Conservation (phyloP, 2,888 invertebrate genomes). For the Ophion ellenae region DNA sequence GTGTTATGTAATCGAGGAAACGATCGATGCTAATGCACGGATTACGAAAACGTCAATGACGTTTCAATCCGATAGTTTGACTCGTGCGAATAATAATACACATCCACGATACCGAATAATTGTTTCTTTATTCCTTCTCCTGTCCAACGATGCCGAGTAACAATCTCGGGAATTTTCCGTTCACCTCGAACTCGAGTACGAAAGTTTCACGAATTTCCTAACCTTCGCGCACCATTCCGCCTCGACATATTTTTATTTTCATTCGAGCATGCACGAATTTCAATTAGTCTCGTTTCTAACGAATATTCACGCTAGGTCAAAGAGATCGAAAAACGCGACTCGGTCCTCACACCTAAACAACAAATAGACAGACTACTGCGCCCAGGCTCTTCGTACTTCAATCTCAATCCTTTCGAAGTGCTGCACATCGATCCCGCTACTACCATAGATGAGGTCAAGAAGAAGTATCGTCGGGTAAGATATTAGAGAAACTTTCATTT, state of each 20-base stretch:
- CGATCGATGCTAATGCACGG: conserved; percentile 14
- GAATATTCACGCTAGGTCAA: conserved; percentile 91
- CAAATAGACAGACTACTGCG: conserved; percentile 98
- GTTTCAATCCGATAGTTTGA: conserved; percentile 21
- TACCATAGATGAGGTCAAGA: conserved; percentile 96
- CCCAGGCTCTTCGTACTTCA: conserved; percentile 99
- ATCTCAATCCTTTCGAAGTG: conserved; percentile 98
- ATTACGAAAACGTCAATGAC: conserved; percentile 67
- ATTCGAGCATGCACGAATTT: neutral
- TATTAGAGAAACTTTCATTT: conserved; percentile 35
- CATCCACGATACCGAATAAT: neutral
- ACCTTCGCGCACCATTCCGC: conserved; percentile 50
- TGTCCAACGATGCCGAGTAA: neutral
- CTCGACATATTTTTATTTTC: conserved; percentile 37
- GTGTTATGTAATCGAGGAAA: conserved; percentile 60
- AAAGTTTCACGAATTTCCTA: conserved; percentile 51
- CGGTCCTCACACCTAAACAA: conserved; percentile 97
- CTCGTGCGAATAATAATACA: conserved; percentile 27
- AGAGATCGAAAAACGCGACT: conserved; percentile 98
- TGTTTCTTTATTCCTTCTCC: neutral
- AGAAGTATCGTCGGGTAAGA: conserved; percentile 94
- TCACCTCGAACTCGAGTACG: neutral
- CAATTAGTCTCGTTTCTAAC: conserved; percentile 42
- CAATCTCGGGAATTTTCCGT: neutral
- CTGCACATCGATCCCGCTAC: conserved; percentile 96